Evolutionary conservation across 2,113 vertebrate genomes (phyloP).

Genomic region (Charadrius vociferus): DNA sequence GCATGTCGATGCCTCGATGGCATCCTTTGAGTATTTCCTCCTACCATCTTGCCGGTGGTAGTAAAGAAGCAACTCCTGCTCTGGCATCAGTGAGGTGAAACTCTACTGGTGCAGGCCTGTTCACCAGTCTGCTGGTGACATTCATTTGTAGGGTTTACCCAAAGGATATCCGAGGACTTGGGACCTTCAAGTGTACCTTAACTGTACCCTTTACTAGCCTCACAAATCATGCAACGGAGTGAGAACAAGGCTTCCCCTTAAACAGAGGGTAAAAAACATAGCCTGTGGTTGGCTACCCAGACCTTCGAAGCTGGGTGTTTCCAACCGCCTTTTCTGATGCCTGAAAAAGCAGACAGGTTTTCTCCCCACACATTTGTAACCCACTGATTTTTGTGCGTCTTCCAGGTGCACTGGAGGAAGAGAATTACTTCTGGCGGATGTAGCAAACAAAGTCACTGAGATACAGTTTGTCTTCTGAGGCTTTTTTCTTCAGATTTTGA

Average conservation of each 20-base stretch:
- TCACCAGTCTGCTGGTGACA: neutral
- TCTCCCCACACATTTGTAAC: neutral
- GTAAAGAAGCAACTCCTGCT: neutral
- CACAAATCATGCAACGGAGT: fast-evolving
- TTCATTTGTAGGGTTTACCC: neutral
- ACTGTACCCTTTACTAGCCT: neutral
- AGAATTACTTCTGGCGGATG: neutral
- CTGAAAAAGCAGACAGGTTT: neutral
- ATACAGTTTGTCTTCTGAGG: neutral
- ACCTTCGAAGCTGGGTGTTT: neutral
- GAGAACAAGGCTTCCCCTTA: neutral
- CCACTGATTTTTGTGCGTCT: neutral
- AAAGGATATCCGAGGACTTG: neutral
- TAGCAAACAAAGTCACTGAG: neutral
- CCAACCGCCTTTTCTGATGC: neutral
- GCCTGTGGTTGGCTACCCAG: neutral
- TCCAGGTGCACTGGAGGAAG: neutral
- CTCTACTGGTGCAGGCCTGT: no score
- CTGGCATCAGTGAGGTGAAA: neutral
- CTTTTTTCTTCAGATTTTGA: neutral
- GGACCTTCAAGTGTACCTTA: neutral
- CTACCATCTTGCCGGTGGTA: neutral
- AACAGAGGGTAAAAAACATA: neutral
- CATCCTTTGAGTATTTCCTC: neutral
- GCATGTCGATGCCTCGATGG: fast-evolving